phyloP scores from a whole-genome alignment of 2,888 invertebrate species.

The Xiphydria camelus region DNA sequence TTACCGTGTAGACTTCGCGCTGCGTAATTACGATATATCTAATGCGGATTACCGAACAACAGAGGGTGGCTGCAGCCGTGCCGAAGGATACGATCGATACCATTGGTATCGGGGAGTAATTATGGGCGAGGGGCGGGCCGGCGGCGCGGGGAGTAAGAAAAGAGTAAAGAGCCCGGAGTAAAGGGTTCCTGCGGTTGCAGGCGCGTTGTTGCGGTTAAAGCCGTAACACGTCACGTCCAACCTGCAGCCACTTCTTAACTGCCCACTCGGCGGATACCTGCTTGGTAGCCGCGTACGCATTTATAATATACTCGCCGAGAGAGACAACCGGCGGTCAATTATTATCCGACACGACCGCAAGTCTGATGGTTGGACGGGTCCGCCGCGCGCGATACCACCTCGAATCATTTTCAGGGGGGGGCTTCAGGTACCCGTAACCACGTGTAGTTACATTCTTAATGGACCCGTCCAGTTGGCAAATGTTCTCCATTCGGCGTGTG shows the following conservation, averaged over 20 bases:
- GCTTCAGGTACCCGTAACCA: neutral
- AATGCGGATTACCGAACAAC: slow-evolving; percentile 1
- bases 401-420: neutral
- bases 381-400: neutral
- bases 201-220: slow-evolving; percentile 54
- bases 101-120: slow-evolving; percentile 43
- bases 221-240: slow-evolving; percentile 49
- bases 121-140: slow-evolving; percentile 31
- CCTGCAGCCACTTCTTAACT: slow-evolving; percentile 50
- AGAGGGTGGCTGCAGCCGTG: neutral
- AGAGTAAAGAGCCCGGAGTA: slow-evolving; percentile 26
- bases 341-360: slow-evolving; percentile 43
- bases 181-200: slow-evolving; percentile 50
- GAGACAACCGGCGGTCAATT: slow-evolving; percentile 46
- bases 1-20: too few species aligned
- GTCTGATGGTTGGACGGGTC: slow-evolving; percentile 14
- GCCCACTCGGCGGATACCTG: slow-evolving; percentile 26
- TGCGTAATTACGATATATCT: too few species aligned
- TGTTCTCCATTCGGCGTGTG: too few species aligned
- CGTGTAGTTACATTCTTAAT: too few species aligned
- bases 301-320: slow-evolving; percentile 45
- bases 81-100: slow-evolving; percentile 38
- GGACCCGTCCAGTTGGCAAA: too few species aligned
- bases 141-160: slow-evolving; percentile 18
- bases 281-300: slow-evolving; percentile 40